Evolutionary conservation across 2,113 vertebrate species (phyloP), one percentile per base, ranked within the genome.

Genomic region (Rhinichthys klamathensis): DNA sequence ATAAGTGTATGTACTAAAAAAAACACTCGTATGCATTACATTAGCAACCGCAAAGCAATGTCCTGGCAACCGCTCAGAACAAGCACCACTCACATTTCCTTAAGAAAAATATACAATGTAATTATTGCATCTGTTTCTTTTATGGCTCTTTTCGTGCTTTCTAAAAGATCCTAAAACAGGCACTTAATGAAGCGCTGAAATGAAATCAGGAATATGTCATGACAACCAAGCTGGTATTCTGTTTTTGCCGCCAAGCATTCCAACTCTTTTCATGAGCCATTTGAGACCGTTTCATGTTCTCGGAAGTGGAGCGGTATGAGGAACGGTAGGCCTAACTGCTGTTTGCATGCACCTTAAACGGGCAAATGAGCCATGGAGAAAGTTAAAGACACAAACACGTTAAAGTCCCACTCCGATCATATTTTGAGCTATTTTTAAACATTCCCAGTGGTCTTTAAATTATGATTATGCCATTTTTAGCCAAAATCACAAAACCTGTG

Each of bases 321-420:
- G 18, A 61, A 75, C 7, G 35, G 32, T 61, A 41, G 21, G 30
- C 30, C 30, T 30, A 30, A 30, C 76, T 61, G 54, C 32, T 78
- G 27, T 82, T 44, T 88, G 81, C 44, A 46, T 73, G 7, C 13
- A 78, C 49, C 76, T 72, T 63, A 46, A 82, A 60, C 30, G 12
- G 83, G 79, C 73, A 54, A 67, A 80, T 82, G 72, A 77, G 56
- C 78, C 46, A 11, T 61, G 30, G 69, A 85, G 79, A 73, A 87
- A 85, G 78, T 73, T 44, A 32, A 46, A 56, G 74, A 83, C 54
- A 75, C 72, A 85, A 74, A 79, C 56, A 85, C 56, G 49, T 82
- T 87, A n/a, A n/a, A n/a, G n/a, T n/a, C n/a, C n/a, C n/a, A n/a
- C n/a, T n/a, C n/a, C n/a, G n/a, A n/a, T n/a, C n/a, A n/a, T n/a